Evolutionary conservation across 2,797 vertebrate genomes (phyloP).

Genomic region (Chloroceryle amazona): DNA sequence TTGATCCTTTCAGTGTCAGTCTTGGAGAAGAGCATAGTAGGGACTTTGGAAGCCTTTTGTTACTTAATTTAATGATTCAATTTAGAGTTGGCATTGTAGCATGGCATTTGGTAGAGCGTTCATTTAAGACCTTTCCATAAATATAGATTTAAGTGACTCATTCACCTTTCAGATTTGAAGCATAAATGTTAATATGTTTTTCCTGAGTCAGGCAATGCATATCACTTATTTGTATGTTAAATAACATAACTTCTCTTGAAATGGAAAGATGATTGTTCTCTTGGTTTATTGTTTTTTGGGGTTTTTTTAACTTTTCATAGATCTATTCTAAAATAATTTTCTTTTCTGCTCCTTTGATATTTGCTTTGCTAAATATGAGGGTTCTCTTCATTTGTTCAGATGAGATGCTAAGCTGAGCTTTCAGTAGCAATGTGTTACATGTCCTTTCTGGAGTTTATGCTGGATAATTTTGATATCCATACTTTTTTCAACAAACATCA

Average conservation of each 20-base stretch:
- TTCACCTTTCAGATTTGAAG: background rate
- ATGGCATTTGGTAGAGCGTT: background rate
- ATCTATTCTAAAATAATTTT: background rate
- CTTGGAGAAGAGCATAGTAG: background rate
- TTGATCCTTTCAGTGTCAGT: background rate
- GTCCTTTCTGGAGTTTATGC: background rate
- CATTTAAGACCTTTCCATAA: background rate
- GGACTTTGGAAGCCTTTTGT: background rate
- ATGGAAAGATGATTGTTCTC: background rate
- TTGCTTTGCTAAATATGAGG: background rate
- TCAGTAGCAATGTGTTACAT: background rate
- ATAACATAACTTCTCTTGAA: background rate
- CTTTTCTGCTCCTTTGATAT: background rate
- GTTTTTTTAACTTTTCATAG: background rate
- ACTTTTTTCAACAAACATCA: background rate
- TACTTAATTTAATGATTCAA: background rate
- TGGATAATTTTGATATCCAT: background rate
- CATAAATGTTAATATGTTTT: background rate
- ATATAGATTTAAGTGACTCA: background rate
- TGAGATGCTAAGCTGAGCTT: background rate
- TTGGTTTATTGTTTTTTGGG: background rate
- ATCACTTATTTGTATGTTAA: background rate
- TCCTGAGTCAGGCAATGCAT: background rate
- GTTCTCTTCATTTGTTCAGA: background rate
- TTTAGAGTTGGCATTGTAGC: background rate